Evolutionary conservation across 2,113 vertebrate genomes (phyloP).

Genomic region (Corythornis vintsioides): DNA sequence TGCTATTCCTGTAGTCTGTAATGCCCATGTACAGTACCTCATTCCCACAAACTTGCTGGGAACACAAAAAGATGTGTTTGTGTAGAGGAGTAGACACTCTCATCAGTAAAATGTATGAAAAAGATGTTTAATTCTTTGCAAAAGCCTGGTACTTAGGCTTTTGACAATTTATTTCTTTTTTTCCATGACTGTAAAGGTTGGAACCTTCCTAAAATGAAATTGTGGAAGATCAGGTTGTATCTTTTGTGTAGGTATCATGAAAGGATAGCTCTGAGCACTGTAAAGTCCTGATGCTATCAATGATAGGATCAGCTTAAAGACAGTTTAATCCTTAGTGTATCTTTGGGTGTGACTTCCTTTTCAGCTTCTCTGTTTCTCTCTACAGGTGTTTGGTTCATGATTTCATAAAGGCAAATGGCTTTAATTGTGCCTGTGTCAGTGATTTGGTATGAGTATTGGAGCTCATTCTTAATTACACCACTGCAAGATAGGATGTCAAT

Average conservation of each 20-base stretch:
- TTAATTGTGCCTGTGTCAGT: conserved; percentile 1
- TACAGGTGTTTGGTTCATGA: background rate
- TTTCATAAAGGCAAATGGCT: background rate
- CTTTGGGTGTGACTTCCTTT: background rate
- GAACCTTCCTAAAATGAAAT: background rate
- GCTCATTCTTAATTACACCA: background rate
- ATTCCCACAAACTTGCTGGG: background rate
- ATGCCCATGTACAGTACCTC: background rate
- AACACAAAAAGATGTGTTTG: background rate
- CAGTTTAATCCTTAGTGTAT: background rate
- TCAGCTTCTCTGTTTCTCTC: background rate
- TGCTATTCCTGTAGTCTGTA: background rate
- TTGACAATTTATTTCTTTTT: background rate
- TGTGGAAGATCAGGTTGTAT: background rate
- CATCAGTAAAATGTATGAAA: background rate
- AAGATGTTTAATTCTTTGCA: background rate
- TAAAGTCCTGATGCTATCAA: background rate
- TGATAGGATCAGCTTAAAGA: background rate
- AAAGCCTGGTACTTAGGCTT: background rate
- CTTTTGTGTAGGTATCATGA: background rate
- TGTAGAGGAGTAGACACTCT: background rate
- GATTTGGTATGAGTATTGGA: background rate
- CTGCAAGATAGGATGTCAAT: background rate
- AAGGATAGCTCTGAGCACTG: background rate
- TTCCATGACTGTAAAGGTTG: background rate